Evolutionary conservation across 2,797 vertebrate genomes (phyloP).

Genomic region (Falco cherrug): DNA sequence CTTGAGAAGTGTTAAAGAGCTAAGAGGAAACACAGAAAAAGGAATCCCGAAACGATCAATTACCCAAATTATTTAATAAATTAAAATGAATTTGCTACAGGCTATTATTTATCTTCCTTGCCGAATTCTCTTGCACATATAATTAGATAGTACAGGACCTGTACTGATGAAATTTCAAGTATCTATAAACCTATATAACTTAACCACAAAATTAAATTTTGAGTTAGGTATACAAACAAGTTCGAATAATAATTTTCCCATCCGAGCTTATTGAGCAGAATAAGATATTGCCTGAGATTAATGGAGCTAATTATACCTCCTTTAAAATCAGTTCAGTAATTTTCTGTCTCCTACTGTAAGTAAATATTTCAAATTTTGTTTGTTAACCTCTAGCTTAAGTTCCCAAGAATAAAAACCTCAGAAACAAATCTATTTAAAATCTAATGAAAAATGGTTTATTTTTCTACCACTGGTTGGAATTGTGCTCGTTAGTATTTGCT

Average conservation of each 20-base stretch:
- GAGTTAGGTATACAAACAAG: constrained; percentile 24
- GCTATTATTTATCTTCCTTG: not conserved
- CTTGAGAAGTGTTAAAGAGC: not conserved
- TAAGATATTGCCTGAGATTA: constrained; percentile 61
- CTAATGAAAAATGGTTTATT: not conserved
- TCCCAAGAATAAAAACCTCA: too few relatives aligned
- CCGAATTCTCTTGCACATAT: not conserved
- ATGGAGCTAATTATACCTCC: constrained; percentile 57
- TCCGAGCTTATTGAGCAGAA: constrained; percentile 44
- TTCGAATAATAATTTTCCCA: constrained; percentile 47
- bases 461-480: not conserved
- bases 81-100: not conserved
- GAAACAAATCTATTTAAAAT: not conserved
- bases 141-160: not conserved
- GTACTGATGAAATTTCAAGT: not conserved
- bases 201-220: constrained; percentile 43
- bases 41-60: not conserved
- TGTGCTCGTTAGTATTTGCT: not conserved
- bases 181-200: not conserved
- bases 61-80: not conserved
- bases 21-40: not conserved
- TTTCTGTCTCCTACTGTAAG: constrained; percentile 22
- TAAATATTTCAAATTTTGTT: constrained; percentile 32
- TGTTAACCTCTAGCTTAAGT: not conserved
- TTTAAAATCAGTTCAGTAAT: constrained; percentile 57